Evolutionary conservation across 2,888 invertebrate genomes (phyloP).

Genomic region (Pandemis cinnamomeana): DNA sequence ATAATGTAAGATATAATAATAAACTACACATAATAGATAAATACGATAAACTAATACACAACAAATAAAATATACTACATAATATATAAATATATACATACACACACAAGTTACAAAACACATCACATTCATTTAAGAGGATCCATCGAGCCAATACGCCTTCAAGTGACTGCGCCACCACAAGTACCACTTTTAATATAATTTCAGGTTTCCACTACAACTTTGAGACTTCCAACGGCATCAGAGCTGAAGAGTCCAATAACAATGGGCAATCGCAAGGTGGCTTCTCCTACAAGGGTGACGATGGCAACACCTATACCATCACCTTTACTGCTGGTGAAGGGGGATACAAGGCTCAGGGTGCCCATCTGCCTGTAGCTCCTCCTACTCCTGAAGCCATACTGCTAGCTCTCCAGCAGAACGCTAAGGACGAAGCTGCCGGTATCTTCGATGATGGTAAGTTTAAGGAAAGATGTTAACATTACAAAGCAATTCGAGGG

Average conservation of each 20-base stretch:
- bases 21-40: too few relatives aligned
- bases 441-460: constrained; percentile 82
- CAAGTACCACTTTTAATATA: too few relatives aligned
- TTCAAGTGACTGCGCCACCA: too few relatives aligned
- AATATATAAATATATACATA: too few relatives aligned
- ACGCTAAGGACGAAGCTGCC: constrained; percentile 81
- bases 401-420: constrained; percentile 75
- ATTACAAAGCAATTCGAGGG: neutral
- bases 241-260: constrained; percentile 70
- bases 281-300: constrained; percentile 84
- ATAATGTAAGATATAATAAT: too few relatives aligned
- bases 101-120: too few relatives aligned
- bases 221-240: constrained; percentile 75
- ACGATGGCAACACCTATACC: constrained; percentile 82
- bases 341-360: constrained; percentile 83
- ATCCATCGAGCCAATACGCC: too few relatives aligned
- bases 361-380: constrained; percentile 83
- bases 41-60: too few relatives aligned
- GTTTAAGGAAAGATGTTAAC: neutral
- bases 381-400: constrained; percentile 85
- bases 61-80: too few relatives aligned
- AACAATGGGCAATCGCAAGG: constrained; percentile 70
- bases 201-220: constrained; percentile 68
- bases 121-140: too few relatives aligned
- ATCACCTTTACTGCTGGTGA: constrained; percentile 83